Percentiles rank a stretch among this genome's conserved stretches.
phyloP scores from a whole-genome alignment of 2,797 vertebrate genomes.

The Erethizon dorsatum region DNA sequence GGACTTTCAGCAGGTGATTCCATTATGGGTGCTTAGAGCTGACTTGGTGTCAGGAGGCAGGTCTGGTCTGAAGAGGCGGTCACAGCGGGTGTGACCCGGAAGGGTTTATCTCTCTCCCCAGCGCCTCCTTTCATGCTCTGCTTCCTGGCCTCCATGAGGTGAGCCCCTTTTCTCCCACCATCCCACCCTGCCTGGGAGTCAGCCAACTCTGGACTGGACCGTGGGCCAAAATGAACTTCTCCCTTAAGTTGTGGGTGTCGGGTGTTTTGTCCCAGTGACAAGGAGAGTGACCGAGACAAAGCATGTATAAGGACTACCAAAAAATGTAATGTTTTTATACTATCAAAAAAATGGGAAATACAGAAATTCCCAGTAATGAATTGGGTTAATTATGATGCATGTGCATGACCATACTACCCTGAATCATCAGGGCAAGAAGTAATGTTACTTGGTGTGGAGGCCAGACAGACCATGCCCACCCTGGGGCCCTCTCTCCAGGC shows the following conservation, averaged over 20 bases:
- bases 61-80: not conserved
- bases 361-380: too few species aligned
- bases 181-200: not conserved
- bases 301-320: not conserved
- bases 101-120: not conserved
- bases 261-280: not conserved
- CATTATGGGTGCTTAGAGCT: not conserved
- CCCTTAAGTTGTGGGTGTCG: not conserved
- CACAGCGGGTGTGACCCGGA: not conserved
- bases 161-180: not conserved
- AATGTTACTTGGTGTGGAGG: too few species aligned
- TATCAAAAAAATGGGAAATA: not conserved
- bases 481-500: too few species aligned
- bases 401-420: too few species aligned
- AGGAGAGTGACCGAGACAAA: not conserved
- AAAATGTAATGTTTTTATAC: accelerated
- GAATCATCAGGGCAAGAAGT: not conserved
- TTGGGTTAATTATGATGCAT: not conserved
- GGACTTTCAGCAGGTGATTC: not conserved
- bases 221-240: not conserved
- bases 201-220: not conserved
- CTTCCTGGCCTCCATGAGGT: not conserved
- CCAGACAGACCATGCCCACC: too few species aligned
- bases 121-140: not conserved
- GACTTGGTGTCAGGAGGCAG: not conserved